Evolutionary conservation across 1,140 invertebrate species (phyloP).

Genomic region (Brachionus paranguensis): DNA sequence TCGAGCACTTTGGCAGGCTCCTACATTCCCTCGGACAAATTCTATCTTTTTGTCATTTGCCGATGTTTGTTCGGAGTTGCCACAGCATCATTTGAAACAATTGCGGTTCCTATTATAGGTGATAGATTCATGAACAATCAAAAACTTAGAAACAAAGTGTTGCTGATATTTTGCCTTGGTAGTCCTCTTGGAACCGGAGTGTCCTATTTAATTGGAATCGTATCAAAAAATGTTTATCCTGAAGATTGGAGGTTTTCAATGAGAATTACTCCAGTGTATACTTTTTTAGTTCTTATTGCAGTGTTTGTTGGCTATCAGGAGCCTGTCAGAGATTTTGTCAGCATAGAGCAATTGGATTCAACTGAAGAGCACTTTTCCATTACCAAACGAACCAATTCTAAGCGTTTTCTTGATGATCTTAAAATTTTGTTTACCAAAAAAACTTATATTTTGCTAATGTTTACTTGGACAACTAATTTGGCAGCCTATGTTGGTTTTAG

Average conservation of each 20-base stretch:
- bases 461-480: conserved; percentile 27
- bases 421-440: conserved; percentile 34
- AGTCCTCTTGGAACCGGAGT: conserved; percentile 17
- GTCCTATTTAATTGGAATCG: conserved; percentile 21
- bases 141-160: not conserved
- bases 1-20: conserved; percentile 19
- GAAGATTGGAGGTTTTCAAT: conserved; percentile 7
- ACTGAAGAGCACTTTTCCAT: conserved; percentile 16
- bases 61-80: conserved; percentile 36
- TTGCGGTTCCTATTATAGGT: conserved; percentile 26
- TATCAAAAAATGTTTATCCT: not conserved
- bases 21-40: not conserved
- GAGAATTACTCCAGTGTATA: conserved; percentile 17
- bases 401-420: conserved; percentile 6
- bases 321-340: not conserved
- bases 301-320: conserved; percentile 6
- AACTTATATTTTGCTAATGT: conserved; percentile 23
- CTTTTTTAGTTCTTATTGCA: not conserved
- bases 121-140: conserved; percentile 17
- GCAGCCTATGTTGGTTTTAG: conserved; percentile 25
- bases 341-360: not conserved
- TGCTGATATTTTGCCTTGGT: not conserved
- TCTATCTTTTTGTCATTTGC: conserved; percentile 17
- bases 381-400: not conserved
- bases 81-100: conserved; percentile 37